phyloP scores from a whole-genome alignment of 2,797 vertebrate genomes.

The Zenarchopterus dispar region DNA sequence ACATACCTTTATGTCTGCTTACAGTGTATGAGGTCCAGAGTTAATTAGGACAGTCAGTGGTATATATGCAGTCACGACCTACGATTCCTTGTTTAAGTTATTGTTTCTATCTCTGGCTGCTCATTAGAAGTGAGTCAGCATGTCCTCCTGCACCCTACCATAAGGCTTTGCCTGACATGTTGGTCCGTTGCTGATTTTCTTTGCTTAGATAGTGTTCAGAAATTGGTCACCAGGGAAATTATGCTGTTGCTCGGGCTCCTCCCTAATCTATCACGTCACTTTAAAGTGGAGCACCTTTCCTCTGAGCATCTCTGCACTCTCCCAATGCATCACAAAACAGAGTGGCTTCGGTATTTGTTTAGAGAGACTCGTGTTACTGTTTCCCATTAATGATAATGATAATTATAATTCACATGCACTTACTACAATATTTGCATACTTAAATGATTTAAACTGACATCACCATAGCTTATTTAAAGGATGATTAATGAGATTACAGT shows the following conservation, averaged over 20 bases:
- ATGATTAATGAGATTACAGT: conserved; percentile 48
- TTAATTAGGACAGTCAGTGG: conserved; percentile 80
- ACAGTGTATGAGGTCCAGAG: conserved; percentile 57
- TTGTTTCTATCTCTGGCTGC: conserved; percentile 79
- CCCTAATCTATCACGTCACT: conserved; percentile 84
- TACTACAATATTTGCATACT: conserved; percentile 10
- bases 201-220: conserved; percentile 77
- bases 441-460: background rate
- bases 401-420: conserved; percentile 25
- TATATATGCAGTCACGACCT: conserved; percentile 77
- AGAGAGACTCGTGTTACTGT: conserved; percentile 1
- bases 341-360: conserved; percentile 20
- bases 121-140: conserved; percentile 84
- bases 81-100: conserved; percentile 74
- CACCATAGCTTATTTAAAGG: conserved; percentile 44
- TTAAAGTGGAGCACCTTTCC: conserved; percentile 79
- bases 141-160: conserved; percentile 58
- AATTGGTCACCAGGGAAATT: conserved; percentile 87
- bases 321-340: conserved; percentile 46
- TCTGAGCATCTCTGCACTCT: conserved; percentile 53
- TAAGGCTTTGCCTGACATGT: conserved; percentile 65
- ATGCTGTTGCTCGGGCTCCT: conserved; percentile 74
- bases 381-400: conserved; percentile 7
- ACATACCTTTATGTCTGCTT: conserved; percentile 41
- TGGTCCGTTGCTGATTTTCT: conserved; percentile 78